Evolutionary conservation across 2,797 vertebrate species (phyloP).

Genomic region (Sebastes wilsoni): DNA sequence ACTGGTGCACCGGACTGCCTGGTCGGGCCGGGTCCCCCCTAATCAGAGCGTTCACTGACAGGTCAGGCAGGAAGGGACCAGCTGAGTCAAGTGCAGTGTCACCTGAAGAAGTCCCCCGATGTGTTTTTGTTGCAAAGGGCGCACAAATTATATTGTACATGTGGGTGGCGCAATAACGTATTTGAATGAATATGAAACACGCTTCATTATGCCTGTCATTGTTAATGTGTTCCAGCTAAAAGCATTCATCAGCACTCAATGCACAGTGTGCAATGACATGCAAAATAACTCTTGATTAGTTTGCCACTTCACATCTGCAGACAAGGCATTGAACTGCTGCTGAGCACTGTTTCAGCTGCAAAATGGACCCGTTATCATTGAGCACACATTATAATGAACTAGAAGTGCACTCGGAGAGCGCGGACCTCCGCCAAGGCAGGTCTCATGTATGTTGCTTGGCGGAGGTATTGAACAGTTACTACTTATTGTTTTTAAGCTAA

Average conservation of each 20-base stretch:
- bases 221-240: constrained; percentile 22
- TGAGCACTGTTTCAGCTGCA: not conserved
- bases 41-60: not conserved
- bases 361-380: not conserved
- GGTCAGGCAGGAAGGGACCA: not conserved
- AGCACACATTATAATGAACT: not conserved
- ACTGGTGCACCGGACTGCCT: too few relatives aligned
- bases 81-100: not conserved
- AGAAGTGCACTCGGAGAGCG: too few relatives aligned
- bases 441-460: accelerated
- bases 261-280: constrained; percentile 5
- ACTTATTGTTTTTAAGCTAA: not conserved
- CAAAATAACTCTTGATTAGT: constrained; percentile 16
- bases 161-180: not conserved
- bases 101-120: not conserved
- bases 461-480: not conserved
- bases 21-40: too few relatives aligned
- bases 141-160: not conserved
- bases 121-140: constrained; percentile 13
- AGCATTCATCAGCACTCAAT: constrained; percentile 7
- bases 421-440: too few relatives aligned
- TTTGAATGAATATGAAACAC: constrained; percentile 5
- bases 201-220: constrained; percentile 14
- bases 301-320: constrained; percentile 11
- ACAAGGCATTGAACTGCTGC: not conserved